A percentile compares a stretch with the other conserved stretches of the same genome.
Conservation (phyloP, 2,113 vertebrate species). For the Puffinus mauretanicus region DNA sequence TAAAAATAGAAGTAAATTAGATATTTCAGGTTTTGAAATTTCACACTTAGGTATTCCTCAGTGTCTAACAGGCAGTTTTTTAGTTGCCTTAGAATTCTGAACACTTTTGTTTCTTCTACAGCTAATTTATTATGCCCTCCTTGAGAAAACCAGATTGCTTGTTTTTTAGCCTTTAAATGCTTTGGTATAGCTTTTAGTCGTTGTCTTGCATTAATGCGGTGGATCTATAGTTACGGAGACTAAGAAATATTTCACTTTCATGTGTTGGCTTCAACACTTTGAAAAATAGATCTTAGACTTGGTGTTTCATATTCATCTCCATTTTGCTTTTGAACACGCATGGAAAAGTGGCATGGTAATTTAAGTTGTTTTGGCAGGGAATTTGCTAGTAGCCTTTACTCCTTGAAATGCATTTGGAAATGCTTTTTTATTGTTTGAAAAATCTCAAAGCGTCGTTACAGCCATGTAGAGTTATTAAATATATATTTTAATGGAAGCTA, state of each 20-base stretch:
- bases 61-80: slow-evolving; percentile 58
- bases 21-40: slow-evolving; percentile 53
- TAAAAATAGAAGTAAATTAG: slow-evolving; percentile 38
- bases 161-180: slow-evolving; percentile 68
- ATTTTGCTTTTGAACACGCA: slow-evolving; percentile 46
- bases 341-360: slow-evolving; percentile 35
- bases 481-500: slow-evolving; percentile 4
- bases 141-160: slow-evolving; percentile 68
- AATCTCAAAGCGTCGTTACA: background rate
- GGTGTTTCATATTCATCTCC: slow-evolving; percentile 63
- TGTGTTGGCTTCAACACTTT: slow-evolving; percentile 52
- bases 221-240: slow-evolving; percentile 48
- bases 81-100: slow-evolving; percentile 64
- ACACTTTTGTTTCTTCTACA: slow-evolving; percentile 68
- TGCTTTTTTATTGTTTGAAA: slow-evolving; percentile 35
- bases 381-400: slow-evolving; percentile 26
- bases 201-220: slow-evolving; percentile 68
- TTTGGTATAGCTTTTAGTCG: slow-evolving; percentile 59
- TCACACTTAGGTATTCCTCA: slow-evolving; percentile 57
- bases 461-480: slow-evolving; percentile 1
- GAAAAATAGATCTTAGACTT: slow-evolving; percentile 66
- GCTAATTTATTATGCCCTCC: slow-evolving; percentile 73
- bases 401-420: slow-evolving; percentile 26
- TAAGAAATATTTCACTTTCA: slow-evolving; percentile 62
- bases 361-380: slow-evolving; percentile 56